Evolutionary conservation across 2,797 vertebrate genomes (phyloP).

Genomic region (Cyclopterus lumpus): DNA sequence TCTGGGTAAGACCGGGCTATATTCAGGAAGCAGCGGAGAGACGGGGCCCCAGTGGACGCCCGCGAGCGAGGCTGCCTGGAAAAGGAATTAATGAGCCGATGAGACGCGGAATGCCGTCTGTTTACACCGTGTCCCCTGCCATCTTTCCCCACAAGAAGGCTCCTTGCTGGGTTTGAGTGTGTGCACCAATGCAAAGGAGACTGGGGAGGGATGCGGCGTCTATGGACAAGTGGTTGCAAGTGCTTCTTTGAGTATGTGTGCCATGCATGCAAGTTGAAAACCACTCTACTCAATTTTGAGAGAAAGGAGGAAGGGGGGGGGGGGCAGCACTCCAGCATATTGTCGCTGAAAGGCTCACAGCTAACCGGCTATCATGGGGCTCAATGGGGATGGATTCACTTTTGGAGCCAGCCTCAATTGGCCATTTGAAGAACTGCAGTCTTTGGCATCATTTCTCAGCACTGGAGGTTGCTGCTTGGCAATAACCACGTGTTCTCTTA

Average conservation of each 20-base stretch:
- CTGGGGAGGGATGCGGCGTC: constrained; percentile 13
- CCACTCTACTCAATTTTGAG: not conserved
- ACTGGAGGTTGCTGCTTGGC: not conserved
- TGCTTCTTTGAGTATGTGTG: constrained; percentile 1
- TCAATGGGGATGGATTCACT: not conserved
- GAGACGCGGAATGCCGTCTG: constrained; percentile 40
- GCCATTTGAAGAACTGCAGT: no score
- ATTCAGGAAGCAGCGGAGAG: constrained; percentile 40
- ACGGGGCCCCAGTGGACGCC: constrained; percentile 29
- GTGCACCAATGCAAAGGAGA: not conserved
- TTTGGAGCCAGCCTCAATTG: not conserved
- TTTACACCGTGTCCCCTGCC: constrained; percentile 47
- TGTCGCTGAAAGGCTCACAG: constrained; percentile 6
- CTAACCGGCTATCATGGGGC: not conserved
- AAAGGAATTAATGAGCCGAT: constrained; percentile 62
- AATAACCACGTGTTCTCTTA: not conserved
- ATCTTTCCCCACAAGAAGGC: constrained; percentile 30
- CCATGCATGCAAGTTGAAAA: constrained; percentile 1
- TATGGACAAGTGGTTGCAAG: constrained; percentile 13
- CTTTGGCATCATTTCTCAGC: no score
- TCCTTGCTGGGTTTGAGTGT: constrained; percentile 32
- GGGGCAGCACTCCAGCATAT: not conserved
- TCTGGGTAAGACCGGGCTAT: constrained; percentile 41
- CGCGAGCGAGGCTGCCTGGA: constrained; percentile 32
- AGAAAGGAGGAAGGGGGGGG: not conserved